Evolutionary conservation across 1,140 invertebrate species (phyloP), one percentile per base, ranked within the genome.

Genomic region (Trichonephila clavipes): DNA sequence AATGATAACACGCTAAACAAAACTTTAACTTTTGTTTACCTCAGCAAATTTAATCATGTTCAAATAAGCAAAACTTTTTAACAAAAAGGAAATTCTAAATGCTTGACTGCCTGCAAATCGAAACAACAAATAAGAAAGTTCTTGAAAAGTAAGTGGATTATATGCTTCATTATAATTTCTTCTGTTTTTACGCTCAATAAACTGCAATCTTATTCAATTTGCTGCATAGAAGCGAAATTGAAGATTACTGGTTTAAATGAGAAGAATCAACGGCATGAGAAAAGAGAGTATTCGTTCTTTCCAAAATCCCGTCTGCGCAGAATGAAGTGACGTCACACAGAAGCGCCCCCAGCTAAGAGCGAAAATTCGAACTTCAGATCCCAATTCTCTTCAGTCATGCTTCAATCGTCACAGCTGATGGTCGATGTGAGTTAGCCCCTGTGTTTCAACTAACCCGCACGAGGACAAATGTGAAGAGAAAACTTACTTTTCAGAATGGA

Each of bases 311-410:
- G 69, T 61, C 34, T 89, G 88, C 88, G 64, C 88, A 21, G 18
- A 10, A 44, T 19, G 12, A 24, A 51, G 44, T 89, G 88, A 89
- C 86, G 86, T 88, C 86, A 88, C 40, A 19, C 21, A n/a, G n/a
- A 72, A 69, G 64, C 88, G 88, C 88, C 88, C 66, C 40, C n/a
- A 58, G 64, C 64, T 51, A 89, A 51, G 69, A 89, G 88, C 88
- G 88, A 89, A 89, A 89, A 89, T 89, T 89, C 88, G 64, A 89
- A 89, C 88, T 89, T 89, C 69, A 72, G 64, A 58, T 77, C 88
- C 66, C 44, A 19, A 40, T 64, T 21, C 24, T 89, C 16, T 21
- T 58, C 88, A 89, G 88, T 89, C 62, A 89, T 89, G 88, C 88
- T 77, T 77, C 88, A 69, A 89, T 89, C 88, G 88, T 59, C 64